A percentile compares a stretch with the other conserved stretches of the same genome.
phyloP scores from a whole-genome alignment of 2,888 invertebrate species.

The Polietes domitor region DNA sequence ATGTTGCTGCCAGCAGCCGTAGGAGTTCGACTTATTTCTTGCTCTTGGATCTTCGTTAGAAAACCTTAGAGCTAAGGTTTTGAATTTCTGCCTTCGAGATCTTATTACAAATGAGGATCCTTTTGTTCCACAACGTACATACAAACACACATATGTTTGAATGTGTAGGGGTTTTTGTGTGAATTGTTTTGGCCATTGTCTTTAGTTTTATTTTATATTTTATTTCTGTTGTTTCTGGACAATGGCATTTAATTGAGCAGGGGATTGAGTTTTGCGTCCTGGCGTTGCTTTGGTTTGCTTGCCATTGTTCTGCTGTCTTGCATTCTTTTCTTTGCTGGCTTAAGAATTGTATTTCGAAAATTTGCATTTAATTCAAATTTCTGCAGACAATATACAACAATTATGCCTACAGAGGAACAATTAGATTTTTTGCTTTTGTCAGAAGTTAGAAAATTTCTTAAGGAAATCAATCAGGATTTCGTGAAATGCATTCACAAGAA shows the following conservation, averaged over 20 bases:
- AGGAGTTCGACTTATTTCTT: background rate
- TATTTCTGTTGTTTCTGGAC: constrained; percentile 37
- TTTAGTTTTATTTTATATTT: constrained; percentile 13
- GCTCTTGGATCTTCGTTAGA: background rate
- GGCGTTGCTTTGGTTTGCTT: background rate
- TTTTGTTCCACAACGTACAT: constrained; percentile 3
- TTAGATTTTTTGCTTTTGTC: constrained; percentile 14
- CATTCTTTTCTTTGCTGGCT: background rate
- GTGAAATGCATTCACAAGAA: background rate
- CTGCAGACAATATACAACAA: background rate
- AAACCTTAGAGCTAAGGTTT: constrained; percentile 34
- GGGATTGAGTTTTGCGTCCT: constrained; percentile 33
- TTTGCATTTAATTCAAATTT: constrained; percentile 53
- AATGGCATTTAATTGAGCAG: constrained; percentile 63
- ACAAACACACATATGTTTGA: constrained; percentile 38
- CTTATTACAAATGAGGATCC: constrained; percentile 60
- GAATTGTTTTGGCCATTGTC: constrained; percentile 10
- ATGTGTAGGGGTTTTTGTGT: constrained; percentile 12
- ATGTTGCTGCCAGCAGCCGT: constrained; percentile 16
- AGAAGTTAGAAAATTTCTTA: constrained; percentile 1
- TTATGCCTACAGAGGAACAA: background rate
- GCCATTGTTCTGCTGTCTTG: background rate
- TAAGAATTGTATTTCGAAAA: constrained; percentile 40
- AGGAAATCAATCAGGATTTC: constrained; percentile 28
- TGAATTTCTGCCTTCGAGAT: constrained; percentile 57